These are phyloP conservation scores for Emydocephalus ijimae DNA, from an alignment of 2,113 vertebrate species.

Conservation along the genomic window DNA sequence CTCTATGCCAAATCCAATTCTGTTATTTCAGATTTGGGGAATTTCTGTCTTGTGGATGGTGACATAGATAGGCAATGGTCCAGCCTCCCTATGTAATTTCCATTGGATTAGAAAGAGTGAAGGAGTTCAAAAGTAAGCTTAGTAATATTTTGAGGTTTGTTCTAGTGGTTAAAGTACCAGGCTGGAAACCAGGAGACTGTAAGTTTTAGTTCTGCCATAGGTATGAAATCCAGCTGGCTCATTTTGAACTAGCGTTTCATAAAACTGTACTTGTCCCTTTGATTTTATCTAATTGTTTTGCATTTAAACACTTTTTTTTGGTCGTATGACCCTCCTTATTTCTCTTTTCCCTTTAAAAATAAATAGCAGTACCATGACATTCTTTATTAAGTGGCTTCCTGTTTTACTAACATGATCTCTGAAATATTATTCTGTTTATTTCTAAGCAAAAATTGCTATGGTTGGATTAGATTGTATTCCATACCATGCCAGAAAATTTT, in stretches of 20 bases:
- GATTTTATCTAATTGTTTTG: not conserved
- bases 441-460: too few species aligned
- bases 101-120: not conserved
- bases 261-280: not conserved
- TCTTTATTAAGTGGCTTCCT: too few species aligned
- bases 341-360: not conserved
- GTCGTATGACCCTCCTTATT: not conserved
- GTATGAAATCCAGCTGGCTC: too few species aligned
- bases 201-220: too few species aligned
- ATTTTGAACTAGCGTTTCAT: not conserved
- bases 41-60: not conserved
- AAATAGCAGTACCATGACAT: too few species aligned
- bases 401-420: too few species aligned
- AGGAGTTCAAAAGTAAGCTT: not conserved
- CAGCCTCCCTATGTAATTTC: not conserved
- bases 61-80: not conserved
- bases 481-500: too few species aligned
- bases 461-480: too few species aligned
- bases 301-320: not conserved
- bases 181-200: too few species aligned
- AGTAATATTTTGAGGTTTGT: not conserved
- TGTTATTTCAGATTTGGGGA: not conserved
- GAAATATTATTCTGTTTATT: too few species aligned
- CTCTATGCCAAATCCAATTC: not conserved
- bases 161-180: too few species aligned